phyloP scores from a whole-genome alignment of 2,797 vertebrate genomes.

The Bufotes viridis region DNA sequence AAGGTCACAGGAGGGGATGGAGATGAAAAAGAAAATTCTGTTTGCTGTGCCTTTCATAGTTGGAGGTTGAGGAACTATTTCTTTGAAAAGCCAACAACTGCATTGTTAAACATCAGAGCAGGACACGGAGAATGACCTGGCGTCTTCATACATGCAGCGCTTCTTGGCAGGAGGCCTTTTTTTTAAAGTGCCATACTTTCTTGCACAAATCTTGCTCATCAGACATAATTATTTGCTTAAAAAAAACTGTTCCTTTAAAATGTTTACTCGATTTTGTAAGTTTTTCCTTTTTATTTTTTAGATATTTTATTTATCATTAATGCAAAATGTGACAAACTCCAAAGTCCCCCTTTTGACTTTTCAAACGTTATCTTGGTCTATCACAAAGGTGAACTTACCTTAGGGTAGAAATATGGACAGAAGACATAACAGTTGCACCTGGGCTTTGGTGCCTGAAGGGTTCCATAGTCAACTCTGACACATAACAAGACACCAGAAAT shows the following conservation, averaged over 20 bases:
- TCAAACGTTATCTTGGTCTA: no score
- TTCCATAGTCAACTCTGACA: no score
- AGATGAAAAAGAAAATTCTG: slow-evolving; percentile 52
- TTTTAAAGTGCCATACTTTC: slow-evolving; percentile 29
- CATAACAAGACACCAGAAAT: no score
- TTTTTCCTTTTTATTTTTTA: no score
- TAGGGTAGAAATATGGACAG: no score
- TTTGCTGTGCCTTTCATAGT: slow-evolving; percentile 46
- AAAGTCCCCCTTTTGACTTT: no score
- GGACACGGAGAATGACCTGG: slow-evolving; percentile 42
- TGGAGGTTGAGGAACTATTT: slow-evolving; percentile 55
- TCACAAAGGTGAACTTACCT: no score
- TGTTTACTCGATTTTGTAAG: neutral
- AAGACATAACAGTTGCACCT: no score
- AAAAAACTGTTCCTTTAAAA: neutral
- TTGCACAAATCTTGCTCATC: slow-evolving; percentile 4
- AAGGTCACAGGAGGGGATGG: slow-evolving; percentile 24
- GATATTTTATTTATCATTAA: no score
- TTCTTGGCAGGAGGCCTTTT: slow-evolving; percentile 46
- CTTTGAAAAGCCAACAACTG: slow-evolving; percentile 39
- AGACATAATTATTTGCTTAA: neutral
- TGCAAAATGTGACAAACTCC: no score
- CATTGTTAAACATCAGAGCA: slow-evolving; percentile 57
- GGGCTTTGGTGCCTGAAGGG: no score
- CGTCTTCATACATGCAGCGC: slow-evolving; percentile 4